Evolutionary conservation across 2,888 invertebrate genomes (phyloP), one percentile per base, ranked within the genome.

Genomic region (Macrophya annulata): DNA sequence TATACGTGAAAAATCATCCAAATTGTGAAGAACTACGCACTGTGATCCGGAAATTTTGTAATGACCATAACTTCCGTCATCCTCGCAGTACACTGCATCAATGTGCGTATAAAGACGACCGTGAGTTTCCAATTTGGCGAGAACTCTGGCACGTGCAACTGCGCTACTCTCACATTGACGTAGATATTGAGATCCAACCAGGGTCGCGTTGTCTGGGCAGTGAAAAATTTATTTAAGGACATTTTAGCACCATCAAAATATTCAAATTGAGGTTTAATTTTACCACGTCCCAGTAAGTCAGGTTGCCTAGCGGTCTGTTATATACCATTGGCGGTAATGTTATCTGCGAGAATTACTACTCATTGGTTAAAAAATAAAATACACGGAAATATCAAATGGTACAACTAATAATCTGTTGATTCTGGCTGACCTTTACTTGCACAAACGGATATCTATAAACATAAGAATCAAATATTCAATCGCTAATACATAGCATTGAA

Each of bases 91-190:
- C 6, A 95, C 92, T 68, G 92, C 91, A 31, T 94, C 94, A 86
- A 95, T 94, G 84, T 95, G 94, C 43, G 95, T 93, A 89, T 94
- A 94, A 25, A 89, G 93, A 4, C 96, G 96, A 25, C 96, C 96
- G 90, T 96, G 96, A 31, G 94, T 93, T 5, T 92, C 92, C 89
- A 96, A 94, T 90, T 95, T 95, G 77, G 94, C 93, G 84, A 93
- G 92, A 87, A 96, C 94, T 85, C 93, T 92, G 6, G 93, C 92
- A 89, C 94, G 94, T 5, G 96, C 96, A 86, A 95, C 94, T 51
- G 94, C 94, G 87, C 95, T 93, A 92, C 96, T 96, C 92, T 97
- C 96, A 91, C 96, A 97, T 91, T 94, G 94, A 88, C 96, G 94
- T 85, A 96, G 92, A 92, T 96, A 97, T 90, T 95, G 94, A 72